These are phyloP conservation scores for Keiferia lycopersicella DNA, from an alignment of 2,888 invertebrate species.

Conservation along the genomic window DNA sequence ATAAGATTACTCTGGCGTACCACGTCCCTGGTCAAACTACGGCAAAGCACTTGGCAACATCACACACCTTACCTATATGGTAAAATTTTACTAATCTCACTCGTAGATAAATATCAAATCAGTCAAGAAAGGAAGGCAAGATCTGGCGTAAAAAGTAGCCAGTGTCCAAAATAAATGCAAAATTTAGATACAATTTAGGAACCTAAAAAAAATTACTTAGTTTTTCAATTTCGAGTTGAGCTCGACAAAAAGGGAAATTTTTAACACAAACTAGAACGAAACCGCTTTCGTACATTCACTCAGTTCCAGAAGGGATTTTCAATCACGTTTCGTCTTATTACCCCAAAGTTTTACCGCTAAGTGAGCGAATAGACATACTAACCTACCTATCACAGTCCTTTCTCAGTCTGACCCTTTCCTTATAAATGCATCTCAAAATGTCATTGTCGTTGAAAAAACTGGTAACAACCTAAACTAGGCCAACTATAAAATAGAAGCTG, in stretches of 20 bases:
- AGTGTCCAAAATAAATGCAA: conserved; percentile 45
- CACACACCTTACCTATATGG: conserved; percentile 65
- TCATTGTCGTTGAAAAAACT: conserved; percentile 70
- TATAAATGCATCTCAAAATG: conserved; percentile 75
- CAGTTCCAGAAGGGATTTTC: conserved; percentile 53
- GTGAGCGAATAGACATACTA: conserved; percentile 74
- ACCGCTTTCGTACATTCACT: conserved; percentile 53
- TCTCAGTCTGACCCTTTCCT: conserved; percentile 80
- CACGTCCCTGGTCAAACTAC: conserved; percentile 62
- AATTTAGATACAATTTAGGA: conserved; percentile 54
- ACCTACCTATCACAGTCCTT: conserved; percentile 81
- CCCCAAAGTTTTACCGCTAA: conserved; percentile 72
- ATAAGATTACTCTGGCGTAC: conserved; percentile 72
- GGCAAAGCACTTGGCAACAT: conserved; percentile 65
- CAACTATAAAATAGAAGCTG: conserved; percentile 66
- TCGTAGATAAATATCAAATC: conserved; percentile 65
- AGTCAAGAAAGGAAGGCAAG: conserved; percentile 61
- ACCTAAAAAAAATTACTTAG: conserved; percentile 46
- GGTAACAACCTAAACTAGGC: conserved; percentile 78
- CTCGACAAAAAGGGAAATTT: conserved; percentile 41
- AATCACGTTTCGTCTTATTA: conserved; percentile 54
- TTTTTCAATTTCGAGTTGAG: conserved; percentile 53
- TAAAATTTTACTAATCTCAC: conserved; percentile 75
- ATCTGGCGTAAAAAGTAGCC: conserved; percentile 36
- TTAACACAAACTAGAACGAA: conserved; percentile 40